A percentile compares a stretch with the other conserved stretches of the same genome.
Evolutionary conservation across 2,888 invertebrate genomes (phyloP).

Genomic region (Noctua fimbriata): DNA sequence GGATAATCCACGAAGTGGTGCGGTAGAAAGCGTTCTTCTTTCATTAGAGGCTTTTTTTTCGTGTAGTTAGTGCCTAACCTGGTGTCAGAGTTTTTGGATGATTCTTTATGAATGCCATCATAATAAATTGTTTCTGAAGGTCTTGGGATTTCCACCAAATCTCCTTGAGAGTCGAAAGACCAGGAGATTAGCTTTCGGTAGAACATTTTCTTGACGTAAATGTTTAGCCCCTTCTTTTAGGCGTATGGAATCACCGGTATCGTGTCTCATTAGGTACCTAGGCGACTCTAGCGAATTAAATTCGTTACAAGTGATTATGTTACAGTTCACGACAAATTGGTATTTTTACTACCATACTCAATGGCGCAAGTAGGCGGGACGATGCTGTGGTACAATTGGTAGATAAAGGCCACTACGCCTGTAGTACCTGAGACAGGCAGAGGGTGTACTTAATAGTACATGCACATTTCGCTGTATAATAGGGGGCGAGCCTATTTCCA

Average conservation of each 20-base stretch:
- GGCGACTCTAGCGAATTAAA: background rate
- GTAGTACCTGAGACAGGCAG: background rate
- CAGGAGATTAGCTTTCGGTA: background rate
- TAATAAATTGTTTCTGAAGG: background rate
- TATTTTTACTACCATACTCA: background rate
- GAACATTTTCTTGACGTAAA: background rate
- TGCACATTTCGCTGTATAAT: background rate
- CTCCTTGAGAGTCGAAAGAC: background rate
- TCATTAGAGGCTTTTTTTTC: too few relatives aligned
- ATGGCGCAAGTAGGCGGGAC: background rate
- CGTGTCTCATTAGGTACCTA: background rate
- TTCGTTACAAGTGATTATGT: slow-evolving; percentile 6
- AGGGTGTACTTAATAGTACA: background rate
- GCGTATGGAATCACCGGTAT: background rate
- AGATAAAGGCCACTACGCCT: background rate
- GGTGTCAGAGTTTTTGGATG: too few relatives aligned
- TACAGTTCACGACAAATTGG: background rate
- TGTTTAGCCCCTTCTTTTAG: background rate
- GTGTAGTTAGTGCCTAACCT: too few relatives aligned
- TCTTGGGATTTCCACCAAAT: background rate
- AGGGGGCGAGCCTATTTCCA: background rate
- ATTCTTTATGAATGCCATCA: background rate
- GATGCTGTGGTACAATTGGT: background rate
- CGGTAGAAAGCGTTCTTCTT: too few relatives aligned
- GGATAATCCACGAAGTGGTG: too few relatives aligned